Conservation (phyloP, 2,888 invertebrate species). For the Synergus japonicus region DNA sequence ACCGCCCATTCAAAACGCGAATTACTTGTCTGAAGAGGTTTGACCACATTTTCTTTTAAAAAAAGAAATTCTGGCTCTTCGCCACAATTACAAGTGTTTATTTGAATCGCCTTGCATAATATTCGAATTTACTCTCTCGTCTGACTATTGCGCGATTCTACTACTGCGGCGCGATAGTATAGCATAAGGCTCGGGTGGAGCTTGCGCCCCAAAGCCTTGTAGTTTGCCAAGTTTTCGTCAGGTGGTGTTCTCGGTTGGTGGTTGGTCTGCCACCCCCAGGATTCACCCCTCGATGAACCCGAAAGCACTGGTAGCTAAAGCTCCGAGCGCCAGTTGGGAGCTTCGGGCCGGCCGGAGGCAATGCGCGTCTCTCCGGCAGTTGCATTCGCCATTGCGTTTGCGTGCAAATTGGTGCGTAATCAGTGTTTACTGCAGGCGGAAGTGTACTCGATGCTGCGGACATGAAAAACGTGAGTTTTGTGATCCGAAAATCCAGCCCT, state of each 20-base stretch:
- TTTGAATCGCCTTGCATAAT: neutral
- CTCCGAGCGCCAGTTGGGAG: constrained; percentile 54
- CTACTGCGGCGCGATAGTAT: constrained; percentile 10
- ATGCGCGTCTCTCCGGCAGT: constrained; percentile 52
- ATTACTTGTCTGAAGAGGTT: too few species aligned
- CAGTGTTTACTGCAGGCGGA: constrained; percentile 52
- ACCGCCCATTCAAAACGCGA: too few species aligned
- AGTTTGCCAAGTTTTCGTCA: constrained; percentile 46
- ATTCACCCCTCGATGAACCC: constrained; percentile 18
- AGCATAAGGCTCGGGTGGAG: constrained; percentile 10
- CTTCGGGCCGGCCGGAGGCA: constrained; percentile 56
- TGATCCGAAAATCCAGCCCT: constrained; percentile 6
- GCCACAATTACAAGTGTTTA: neutral
- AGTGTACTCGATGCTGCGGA: constrained; percentile 39
- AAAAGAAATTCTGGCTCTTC: neutral
- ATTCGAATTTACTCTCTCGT: neutral
- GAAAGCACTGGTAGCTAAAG: constrained; percentile 30
- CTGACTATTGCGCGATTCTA: constrained; percentile 19
- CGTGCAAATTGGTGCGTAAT: constrained; percentile 53
- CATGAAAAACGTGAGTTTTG: constrained; percentile 46
- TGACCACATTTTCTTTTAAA: neutral
- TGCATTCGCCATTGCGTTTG: constrained; percentile 54
- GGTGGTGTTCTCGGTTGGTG: constrained; percentile 47
- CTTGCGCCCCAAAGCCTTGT: constrained; percentile 41
- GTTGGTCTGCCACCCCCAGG: constrained; percentile 3